Percentiles rank a stretch among this genome's conserved stretches.
These are phyloP conservation scores for Pelochelys cantorii DNA, from an alignment of 2,797 vertebrate species.

Conservation along the genomic window DNA sequence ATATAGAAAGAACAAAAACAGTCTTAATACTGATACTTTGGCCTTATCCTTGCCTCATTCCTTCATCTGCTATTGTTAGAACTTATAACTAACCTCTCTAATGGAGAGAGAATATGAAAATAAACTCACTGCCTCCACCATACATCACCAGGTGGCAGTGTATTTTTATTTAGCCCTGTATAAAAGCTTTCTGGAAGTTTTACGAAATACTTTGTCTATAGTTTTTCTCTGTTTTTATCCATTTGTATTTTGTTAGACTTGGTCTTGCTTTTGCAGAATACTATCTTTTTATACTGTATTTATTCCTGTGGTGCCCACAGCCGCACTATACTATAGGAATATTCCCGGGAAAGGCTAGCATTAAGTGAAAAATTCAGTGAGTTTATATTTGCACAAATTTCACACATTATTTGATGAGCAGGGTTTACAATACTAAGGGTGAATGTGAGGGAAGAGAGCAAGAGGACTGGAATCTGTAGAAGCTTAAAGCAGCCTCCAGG, in stretches of 20 bases:
- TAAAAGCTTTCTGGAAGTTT: slow-evolving; percentile 4
- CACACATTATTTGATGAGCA: not conserved
- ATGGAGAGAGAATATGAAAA: slow-evolving; percentile 59
- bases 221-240: slow-evolving; percentile 2
- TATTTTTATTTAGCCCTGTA: slow-evolving; percentile 17
- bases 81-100: slow-evolving; percentile 58
- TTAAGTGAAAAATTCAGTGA: not conserved
- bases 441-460: not conserved
- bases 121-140: slow-evolving; percentile 38
- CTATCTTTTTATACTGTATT: not conserved
- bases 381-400: slow-evolving; percentile 1
- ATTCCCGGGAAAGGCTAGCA: slow-evolving; percentile 32
- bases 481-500: slow-evolving; percentile 4
- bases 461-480: not conserved
- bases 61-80: slow-evolving; percentile 41
- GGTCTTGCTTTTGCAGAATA: slow-evolving; percentile 20
- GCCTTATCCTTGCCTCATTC: slow-evolving; percentile 57
- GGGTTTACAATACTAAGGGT: not conserved
- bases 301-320: not conserved
- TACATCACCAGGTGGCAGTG: slow-evolving; percentile 44
- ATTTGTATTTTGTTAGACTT: slow-evolving; percentile 16
- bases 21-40: slow-evolving; percentile 66
- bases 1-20: slow-evolving; percentile 61
- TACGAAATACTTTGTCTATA: not conserved
- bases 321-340: not conserved